Evolutionary conservation across 2,797 vertebrate genomes (phyloP), one percentile per base, ranked within the genome.

Genomic region (Cuniculus paca): DNA sequence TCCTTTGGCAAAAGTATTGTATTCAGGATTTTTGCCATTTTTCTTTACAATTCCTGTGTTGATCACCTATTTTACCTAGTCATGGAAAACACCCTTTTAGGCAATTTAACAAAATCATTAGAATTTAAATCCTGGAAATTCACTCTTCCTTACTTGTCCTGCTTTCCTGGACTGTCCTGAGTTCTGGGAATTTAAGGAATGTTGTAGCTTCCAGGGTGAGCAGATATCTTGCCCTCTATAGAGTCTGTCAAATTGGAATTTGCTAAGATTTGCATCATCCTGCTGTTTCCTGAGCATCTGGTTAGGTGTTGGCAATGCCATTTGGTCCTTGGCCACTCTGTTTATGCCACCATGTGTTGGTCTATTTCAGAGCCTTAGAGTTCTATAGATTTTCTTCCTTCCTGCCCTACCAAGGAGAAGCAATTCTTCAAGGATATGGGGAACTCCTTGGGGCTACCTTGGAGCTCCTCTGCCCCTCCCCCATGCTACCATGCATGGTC

Each of bases 311-410:
- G 91, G 39, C 58, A 74, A 24, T 24, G 6, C 68, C 28, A 26
- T 39, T 56, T 92, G 82, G 82, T 74, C 22, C 28, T 74, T 60
- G 75, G 82, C 60, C 50, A 34, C 26, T 3, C 6, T 31, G 5
- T 95, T 83, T 72, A 81, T 63, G 36, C 42, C 6, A 56, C 39
- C 48, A 45, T 78, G 86, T 96, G 52, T 58, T 92, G 72, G n/a
- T 58, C 26, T 79, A 28, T 79, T 10, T 19, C 22, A n/a, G 60
- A 68, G 48, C 17, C 22, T 36, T 60, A 48, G 5, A 45, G 26
- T 26, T 58, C 5, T 45, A 42, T n/a, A 28, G n/a, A 81, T 5
- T 52, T 92, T 50, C 12, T 65, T 70, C 11, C n/a, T 56, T 39
- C 34, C 31, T 87, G 31, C 34, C 83, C 2, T 60, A 45, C 2